Percentiles rank a stretch among this genome's conserved stretches.
Evolutionary conservation across 1,140 invertebrate species (phyloP).

Genomic region (Diorhabda sublineata): DNA sequence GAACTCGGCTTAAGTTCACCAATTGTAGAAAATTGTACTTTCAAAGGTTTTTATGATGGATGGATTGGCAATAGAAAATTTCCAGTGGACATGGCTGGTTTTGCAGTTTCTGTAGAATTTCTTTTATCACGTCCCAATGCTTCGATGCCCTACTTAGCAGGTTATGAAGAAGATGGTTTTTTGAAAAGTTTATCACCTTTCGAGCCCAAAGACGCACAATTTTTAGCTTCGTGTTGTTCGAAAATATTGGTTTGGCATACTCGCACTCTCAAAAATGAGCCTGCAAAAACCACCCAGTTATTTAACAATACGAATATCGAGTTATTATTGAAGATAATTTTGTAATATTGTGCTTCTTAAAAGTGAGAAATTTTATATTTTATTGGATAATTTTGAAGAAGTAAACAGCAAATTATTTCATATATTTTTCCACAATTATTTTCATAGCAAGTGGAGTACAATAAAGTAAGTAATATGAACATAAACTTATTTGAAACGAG

Average conservation of each 20-base stretch:
- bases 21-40: conserved; percentile 62
- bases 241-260: conserved; percentile 85
- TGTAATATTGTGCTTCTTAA: no score
- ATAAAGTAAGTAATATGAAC: no score
- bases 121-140: conserved; percentile 61
- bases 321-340: no score
- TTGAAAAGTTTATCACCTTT: conserved; percentile 68
- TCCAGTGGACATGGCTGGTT: conserved; percentile 91
- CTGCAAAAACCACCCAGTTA: conserved; percentile 43
- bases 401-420: no score
- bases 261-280: conserved; percentile 73
- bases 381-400: no score
- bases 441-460: no score
- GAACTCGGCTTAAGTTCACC: conserved; percentile 69
- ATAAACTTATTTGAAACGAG: no score
- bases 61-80: conserved; percentile 80
- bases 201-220: conserved; percentile 67
- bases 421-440: no score
- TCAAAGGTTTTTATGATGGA: conserved; percentile 77
- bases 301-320: no score
- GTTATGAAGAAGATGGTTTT: conserved; percentile 83
- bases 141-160: conserved; percentile 68
- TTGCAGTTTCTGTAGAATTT: conserved; percentile 59
- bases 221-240: conserved; percentile 73
- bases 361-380: no score